A percentile compares a stretch with the other conserved stretches of the same genome.
These are phyloP conservation scores for Lordiphosa fenestrarum DNA, from an alignment of 2,888 invertebrate species.

Conservation along the genomic window DNA sequence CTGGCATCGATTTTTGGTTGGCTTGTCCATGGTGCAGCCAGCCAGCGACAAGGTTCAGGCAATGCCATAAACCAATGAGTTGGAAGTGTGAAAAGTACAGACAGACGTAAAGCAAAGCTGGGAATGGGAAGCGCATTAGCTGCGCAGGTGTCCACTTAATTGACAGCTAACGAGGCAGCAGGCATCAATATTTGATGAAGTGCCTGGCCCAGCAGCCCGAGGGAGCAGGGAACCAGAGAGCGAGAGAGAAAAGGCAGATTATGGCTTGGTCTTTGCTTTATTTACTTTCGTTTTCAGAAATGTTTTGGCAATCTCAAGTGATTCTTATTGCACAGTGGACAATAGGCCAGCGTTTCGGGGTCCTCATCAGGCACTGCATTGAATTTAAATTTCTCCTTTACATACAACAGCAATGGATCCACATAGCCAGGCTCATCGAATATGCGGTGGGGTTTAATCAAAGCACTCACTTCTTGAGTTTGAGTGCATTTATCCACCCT, in stretches of 20 bases:
- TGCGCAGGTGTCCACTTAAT: constrained; percentile 72
- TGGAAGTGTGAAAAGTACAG: constrained; percentile 58
- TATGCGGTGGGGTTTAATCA: neutral
- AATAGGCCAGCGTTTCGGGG: constrained; percentile 7
- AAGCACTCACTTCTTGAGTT: neutral
- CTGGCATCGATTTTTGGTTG: constrained; percentile 40
- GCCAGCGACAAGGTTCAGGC: constrained; percentile 39
- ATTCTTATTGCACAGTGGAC: constrained; percentile 18
- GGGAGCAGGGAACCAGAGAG: neutral
- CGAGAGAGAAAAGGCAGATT: neutral
- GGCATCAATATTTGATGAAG: constrained; percentile 53
- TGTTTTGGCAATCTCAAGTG: constrained; percentile 17
- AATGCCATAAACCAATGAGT: constrained; percentile 38
- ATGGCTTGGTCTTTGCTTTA: constrained; percentile 20
- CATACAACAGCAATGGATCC: constrained; percentile 11
- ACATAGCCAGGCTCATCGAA: neutral
- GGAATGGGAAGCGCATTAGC: constrained; percentile 50
- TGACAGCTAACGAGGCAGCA: constrained; percentile 68
- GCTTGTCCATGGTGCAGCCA: constrained; percentile 4
- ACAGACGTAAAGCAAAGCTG: constrained; percentile 10
- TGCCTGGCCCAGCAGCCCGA: constrained; percentile 13
- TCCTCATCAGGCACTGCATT: constrained; percentile 5
- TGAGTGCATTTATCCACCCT: neutral
- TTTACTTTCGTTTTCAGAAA: constrained; percentile 7
- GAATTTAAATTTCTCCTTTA: constrained; percentile 5